A percentile compares a stretch with the other conserved stretches of the same genome.
Conservation (phyloP, 2,113 vertebrate genomes). For the Acinonyx jubatus region DNA sequence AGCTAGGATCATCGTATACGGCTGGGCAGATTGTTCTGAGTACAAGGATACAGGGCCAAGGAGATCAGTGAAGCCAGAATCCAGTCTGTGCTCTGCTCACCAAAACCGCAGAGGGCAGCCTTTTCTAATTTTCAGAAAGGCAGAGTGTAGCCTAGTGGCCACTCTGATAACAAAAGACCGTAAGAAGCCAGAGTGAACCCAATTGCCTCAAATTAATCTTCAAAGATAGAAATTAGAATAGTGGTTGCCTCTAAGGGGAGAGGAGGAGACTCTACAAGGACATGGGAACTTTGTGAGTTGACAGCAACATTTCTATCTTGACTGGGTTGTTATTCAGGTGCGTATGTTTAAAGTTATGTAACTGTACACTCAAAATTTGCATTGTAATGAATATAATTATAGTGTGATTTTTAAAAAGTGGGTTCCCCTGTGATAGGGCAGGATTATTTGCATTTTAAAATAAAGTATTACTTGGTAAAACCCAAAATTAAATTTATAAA, state of each 20-base stretch:
- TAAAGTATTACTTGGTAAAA: neutral
- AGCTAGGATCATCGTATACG: neutral
- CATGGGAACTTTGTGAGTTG: neutral
- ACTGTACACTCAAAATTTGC: neutral
- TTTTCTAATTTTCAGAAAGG: neutral
- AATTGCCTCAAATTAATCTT: neutral
- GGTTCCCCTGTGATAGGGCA: neutral
- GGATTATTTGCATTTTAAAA: constrained; percentile 8
- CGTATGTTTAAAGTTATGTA: neutral
- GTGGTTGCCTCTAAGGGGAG: neutral
- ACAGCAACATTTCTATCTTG: neutral
- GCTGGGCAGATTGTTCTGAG: neutral
- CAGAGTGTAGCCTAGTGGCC: neutral
- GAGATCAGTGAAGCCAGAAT: neutral
- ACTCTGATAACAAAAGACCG: neutral
- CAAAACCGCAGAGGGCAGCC: neutral
- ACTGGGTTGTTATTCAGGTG: neutral
- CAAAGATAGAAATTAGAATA: neutral
- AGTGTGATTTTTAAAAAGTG: neutral
- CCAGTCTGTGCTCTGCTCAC: neutral
- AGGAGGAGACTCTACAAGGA: neutral
- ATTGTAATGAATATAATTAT: neutral
- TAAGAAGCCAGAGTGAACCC: neutral
- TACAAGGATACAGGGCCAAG: neutral
- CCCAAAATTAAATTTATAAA: neutral